Base-by-base conservation (phyloP, 2,797 vertebrate species). In the Emys orbicularis region DNA sequence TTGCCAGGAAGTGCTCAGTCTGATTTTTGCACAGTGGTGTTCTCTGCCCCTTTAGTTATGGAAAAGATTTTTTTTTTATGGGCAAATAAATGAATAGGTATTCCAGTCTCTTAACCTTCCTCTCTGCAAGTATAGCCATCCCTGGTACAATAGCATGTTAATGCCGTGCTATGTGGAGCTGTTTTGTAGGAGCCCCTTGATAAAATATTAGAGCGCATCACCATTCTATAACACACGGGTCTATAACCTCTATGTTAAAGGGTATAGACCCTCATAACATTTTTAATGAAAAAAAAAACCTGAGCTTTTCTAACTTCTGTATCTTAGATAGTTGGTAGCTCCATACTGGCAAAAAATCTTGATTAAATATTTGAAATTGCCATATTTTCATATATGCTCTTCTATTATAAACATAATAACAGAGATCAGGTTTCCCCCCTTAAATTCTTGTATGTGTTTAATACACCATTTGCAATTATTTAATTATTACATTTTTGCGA, bases 401-500 rank as follows among this genome's bases (percentile, higher is more conserved):
- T 59, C 72, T 76, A 25, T 76, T 74, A 50, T 49, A 16, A 74
- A 37, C 68, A 77, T 41, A n/a, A 37, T 54, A 12, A 25, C 9
- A 81, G 34, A 25, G 8, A 81, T 8, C 54, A 37, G 27, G 13
- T 41, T 56, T 34, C 44, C 15, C 12, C n/a, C n/a, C 93, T 95
- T 97, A 95, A 96, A 93, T 97, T 95, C 94, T 37, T 94, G 79
- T 96, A 94, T 96, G 93, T 97, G 94, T 90, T 97, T 94, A 97
- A 84, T 97, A 96, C 85, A 97, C 77, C 93, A 94, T 96, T 59
- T 86, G 34, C 31, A 59, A 57, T 87, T 94, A 44, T 96, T 96
- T 95, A 96, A 95, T 96, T 97, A 97, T 96, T 96, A 97, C 97
- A 97, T 95, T 65, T 95, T 59, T 96, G 88, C 91, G 95, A 96